These are phyloP conservation scores for Todiramphus saurophagus DNA, from an alignment of 2,113 vertebrate species.

Conservation along the genomic window DNA sequence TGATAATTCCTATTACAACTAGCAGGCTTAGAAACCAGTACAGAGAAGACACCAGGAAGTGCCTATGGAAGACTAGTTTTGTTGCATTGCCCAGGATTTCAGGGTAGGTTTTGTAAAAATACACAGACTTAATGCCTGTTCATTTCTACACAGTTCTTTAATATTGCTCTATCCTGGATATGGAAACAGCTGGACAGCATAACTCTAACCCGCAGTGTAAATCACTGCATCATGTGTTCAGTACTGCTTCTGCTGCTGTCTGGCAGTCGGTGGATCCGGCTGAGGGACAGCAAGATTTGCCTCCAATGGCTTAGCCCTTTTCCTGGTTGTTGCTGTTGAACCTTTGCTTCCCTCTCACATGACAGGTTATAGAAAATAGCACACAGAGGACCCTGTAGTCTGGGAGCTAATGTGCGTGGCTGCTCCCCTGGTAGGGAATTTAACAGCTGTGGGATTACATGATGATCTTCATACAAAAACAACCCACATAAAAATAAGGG, in stretches of 20 bases:
- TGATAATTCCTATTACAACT: neutral
- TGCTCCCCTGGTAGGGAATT: neutral
- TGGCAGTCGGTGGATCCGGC: rapidly evolving
- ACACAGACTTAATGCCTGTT: neutral
- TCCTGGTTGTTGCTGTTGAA: neutral
- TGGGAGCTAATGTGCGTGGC: neutral
- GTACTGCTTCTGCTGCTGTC: neutral
- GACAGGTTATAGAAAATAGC: neutral
- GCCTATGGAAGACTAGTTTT: neutral
- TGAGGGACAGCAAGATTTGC: neutral
- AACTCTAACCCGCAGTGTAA: neutral
- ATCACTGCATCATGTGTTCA: rapidly evolving
- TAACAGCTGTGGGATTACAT: neutral
- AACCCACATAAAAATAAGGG: neutral
- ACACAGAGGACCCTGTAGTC: neutral
- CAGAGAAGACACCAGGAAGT: neutral
- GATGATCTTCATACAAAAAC: neutral
- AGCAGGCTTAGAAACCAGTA: neutral
- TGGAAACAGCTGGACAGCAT: neutral
- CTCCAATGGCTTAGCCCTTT: neutral
- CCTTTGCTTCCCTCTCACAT: neutral
- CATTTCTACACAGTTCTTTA: neutral
- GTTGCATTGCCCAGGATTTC: neutral
- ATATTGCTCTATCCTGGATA: neutral
- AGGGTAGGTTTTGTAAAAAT: neutral